phyloP scores from a whole-genome alignment of 2,113 vertebrate genomes.

The Forbesichthys papilliferus region DNA sequence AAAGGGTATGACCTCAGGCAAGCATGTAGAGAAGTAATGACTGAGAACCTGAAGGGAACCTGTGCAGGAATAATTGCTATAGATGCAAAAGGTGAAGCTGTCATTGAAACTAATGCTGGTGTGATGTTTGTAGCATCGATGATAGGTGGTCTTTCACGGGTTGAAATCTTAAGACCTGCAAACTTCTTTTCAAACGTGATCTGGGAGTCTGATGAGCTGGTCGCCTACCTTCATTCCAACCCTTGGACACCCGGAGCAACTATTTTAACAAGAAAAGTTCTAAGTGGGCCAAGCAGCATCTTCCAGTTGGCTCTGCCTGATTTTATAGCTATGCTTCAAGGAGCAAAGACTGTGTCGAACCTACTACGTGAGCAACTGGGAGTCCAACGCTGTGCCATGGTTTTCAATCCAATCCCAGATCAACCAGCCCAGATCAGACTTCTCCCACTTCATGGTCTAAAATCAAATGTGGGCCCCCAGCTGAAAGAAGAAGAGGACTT shows the following conservation, averaged over 20 bases:
- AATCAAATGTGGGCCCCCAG: conserved; percentile 66
- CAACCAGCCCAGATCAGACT: conserved; percentile 66
- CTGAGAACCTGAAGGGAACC: conserved; percentile 61
- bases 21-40: conserved; percentile 74
- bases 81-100: conserved; percentile 64
- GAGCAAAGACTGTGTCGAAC: conserved; percentile 64
- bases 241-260: conserved; percentile 77
- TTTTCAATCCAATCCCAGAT: conserved; percentile 59
- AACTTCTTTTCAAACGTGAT: conserved; percentile 63
- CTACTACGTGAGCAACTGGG: conserved; percentile 66
- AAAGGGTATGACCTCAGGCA: conserved; percentile 70
- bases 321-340: conserved; percentile 66
- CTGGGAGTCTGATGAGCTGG: conserved; percentile 76
- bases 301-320: conserved; percentile 70
- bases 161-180: conserved; percentile 70
- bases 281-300: conserved; percentile 66
- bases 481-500: conserved; percentile 70
- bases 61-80: conserved; percentile 78
- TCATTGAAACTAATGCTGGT: conserved; percentile 75
- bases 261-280: conserved; percentile 68
- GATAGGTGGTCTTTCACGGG: conserved; percentile 54
- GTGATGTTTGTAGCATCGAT: conserved; percentile 78
- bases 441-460: conserved; percentile 74
- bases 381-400: conserved; percentile 76
- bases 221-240: conserved; percentile 71